phyloP scores from a whole-genome alignment of 1,140 invertebrate genomes.

The Leptopilina boulardi region DNA sequence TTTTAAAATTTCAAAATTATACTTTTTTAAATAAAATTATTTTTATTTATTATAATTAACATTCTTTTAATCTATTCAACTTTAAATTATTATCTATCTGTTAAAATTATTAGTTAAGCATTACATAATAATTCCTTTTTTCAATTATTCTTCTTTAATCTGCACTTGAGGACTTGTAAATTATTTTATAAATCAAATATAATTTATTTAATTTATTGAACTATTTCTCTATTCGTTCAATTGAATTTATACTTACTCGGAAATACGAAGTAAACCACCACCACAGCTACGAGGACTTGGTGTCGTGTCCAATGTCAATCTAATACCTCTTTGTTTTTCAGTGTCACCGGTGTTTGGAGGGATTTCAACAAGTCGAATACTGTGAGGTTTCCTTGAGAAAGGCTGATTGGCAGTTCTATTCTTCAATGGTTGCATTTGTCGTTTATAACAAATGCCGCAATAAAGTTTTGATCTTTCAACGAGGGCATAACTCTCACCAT shows the following conservation, averaged over 20 bases:
- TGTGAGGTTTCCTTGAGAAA: constrained; percentile 82
- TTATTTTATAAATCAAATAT: not conserved
- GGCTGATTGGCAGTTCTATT: constrained; percentile 77
- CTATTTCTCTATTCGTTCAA: not conserved
- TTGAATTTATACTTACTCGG: constrained; percentile 77
- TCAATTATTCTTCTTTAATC: not conserved
- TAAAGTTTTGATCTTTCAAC: constrained; percentile 92
- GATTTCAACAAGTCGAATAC: constrained; percentile 87
- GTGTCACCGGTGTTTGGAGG: constrained; percentile 77
- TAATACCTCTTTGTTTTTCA: constrained; percentile 77
- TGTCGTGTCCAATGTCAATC: constrained; percentile 77
- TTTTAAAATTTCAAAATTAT: too few species aligned
- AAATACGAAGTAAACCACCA: constrained; percentile 77
- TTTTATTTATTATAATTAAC: not conserved
- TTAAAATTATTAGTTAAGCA: constrained; percentile 26
- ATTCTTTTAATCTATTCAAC: too few species aligned
- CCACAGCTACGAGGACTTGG: constrained; percentile 74
- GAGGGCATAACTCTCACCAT: constrained; percentile 93
- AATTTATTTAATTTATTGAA: not conserved
- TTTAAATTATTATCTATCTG: not conserved
- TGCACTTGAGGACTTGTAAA: not conserved
- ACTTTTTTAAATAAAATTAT: not conserved
- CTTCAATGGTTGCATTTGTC: constrained; percentile 77
- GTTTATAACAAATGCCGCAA: constrained; percentile 79
- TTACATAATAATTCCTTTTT: not conserved